phyloP scores from a whole-genome alignment of 2,797 vertebrate species.

The Sebastes jordani region DNA sequence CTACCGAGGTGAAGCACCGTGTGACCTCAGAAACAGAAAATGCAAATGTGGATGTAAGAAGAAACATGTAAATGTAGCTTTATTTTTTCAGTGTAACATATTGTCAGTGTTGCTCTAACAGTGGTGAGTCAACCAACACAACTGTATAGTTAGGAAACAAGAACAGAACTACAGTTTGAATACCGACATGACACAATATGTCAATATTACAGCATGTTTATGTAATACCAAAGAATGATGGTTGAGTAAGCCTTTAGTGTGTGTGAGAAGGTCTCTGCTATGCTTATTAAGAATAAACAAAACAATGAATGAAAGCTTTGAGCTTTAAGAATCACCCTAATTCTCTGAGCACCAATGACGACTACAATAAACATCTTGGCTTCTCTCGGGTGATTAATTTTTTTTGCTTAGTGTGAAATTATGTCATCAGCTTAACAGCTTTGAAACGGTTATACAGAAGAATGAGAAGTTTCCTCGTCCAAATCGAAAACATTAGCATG shows the following conservation, averaged over 20 bases:
- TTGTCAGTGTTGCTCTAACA: not conserved
- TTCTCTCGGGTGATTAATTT: not conserved
- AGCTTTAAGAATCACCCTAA: not conserved
- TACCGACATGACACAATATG: not conserved
- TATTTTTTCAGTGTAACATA: not conserved
- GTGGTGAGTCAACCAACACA: conserved; percentile 1
- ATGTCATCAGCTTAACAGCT: not conserved
- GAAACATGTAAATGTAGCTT: not conserved
- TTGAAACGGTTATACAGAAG: not conserved
- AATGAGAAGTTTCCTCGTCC: not conserved
- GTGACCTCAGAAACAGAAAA: not conserved
- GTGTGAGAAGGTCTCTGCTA: not conserved
- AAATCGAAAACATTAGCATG: not conserved
- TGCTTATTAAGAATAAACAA: not conserved
- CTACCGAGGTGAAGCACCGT: not conserved
- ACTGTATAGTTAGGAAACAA: not conserved
- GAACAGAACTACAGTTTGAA: not conserved
- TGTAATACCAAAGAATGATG: not conserved
- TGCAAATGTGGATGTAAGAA: too few relatives aligned
- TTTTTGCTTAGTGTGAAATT: not conserved
- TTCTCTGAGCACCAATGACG: not conserved
- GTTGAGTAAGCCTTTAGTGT: not conserved
- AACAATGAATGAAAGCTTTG: not conserved
- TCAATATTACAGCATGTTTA: conserved; percentile 19
- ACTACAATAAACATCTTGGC: not conserved